Percentiles rank a stretch among this genome's conserved stretches.
These are phyloP conservation scores for Trichoplusia ni DNA, from an alignment of 1,140 invertebrate species.

Conservation along the genomic window DNA sequence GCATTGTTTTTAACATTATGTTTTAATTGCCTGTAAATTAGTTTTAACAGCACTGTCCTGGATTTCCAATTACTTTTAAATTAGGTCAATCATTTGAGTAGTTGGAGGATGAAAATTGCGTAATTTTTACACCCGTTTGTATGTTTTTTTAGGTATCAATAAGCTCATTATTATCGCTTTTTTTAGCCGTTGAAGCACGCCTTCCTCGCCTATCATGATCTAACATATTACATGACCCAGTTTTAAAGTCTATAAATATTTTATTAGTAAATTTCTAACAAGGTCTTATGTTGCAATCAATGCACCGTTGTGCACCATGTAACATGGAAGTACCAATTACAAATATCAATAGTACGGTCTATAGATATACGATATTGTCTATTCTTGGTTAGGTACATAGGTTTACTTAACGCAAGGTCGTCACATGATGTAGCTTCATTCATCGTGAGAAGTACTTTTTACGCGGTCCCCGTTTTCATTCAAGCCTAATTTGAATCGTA, in stretches of 20 bases:
- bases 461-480: too few relatives aligned
- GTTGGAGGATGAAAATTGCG: background rate
- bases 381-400: background rate
- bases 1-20: too few relatives aligned
- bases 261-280: background rate
- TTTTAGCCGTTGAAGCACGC: too few relatives aligned
- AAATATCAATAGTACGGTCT: background rate
- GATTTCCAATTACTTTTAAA: too few relatives aligned
- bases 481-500: too few relatives aligned
- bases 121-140: too few relatives aligned
- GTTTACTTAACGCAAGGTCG: constrained; percentile 21
- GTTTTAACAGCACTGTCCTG: too few relatives aligned
- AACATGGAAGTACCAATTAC: background rate
- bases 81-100: too few relatives aligned
- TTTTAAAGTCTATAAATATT: constrained; percentile 20
- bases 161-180: too few relatives aligned
- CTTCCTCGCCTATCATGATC: background rate
- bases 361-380: constrained; percentile 3
- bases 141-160: too few relatives aligned
- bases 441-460: too few relatives aligned
- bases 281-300: background rate
- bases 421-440: background rate
- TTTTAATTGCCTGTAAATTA: too few relatives aligned
- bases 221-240: constrained; percentile 3
- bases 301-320: background rate